phyloP scores from a whole-genome alignment of 2,797 vertebrate species.

The Pangasius djambal region DNA sequence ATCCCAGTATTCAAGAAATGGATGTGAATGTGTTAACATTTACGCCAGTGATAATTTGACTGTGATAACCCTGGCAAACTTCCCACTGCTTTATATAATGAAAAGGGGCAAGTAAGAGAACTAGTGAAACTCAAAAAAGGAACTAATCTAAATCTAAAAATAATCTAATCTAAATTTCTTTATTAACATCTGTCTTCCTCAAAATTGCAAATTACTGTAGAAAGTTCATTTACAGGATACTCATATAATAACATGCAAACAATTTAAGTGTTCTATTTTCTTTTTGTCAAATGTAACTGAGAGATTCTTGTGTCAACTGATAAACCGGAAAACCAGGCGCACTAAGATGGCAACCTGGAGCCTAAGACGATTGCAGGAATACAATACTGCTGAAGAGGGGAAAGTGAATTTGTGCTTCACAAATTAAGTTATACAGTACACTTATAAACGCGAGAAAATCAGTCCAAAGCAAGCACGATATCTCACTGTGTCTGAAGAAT shows the following conservation, averaged over 20 bases:
- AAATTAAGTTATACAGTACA: constrained; percentile 6
- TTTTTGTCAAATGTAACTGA: not conserved
- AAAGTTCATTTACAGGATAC: not conserved
- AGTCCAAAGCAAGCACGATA: constrained; percentile 2
- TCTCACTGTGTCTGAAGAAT: not conserved
- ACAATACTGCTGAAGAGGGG: not conserved
- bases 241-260: not conserved
- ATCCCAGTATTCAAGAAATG: not conserved
- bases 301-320: not conserved
- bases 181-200: not conserved
- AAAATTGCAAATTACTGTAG: not conserved
- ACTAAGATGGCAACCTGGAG: not conserved
- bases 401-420: constrained; percentile 14
- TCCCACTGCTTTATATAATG: not conserved
- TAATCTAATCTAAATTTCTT: not conserved
- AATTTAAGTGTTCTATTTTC: not conserved
- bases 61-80: not conserved
- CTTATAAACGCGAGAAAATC: not conserved
- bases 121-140: not conserved
- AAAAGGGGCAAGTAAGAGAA: not conserved
- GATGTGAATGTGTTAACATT: not conserved
- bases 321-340: not conserved
- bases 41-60: not conserved
- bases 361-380: not conserved
- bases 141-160: not conserved